These are phyloP conservation scores for Nasua narica DNA, from an alignment of 2,797 vertebrate species.

Conservation along the genomic window DNA sequence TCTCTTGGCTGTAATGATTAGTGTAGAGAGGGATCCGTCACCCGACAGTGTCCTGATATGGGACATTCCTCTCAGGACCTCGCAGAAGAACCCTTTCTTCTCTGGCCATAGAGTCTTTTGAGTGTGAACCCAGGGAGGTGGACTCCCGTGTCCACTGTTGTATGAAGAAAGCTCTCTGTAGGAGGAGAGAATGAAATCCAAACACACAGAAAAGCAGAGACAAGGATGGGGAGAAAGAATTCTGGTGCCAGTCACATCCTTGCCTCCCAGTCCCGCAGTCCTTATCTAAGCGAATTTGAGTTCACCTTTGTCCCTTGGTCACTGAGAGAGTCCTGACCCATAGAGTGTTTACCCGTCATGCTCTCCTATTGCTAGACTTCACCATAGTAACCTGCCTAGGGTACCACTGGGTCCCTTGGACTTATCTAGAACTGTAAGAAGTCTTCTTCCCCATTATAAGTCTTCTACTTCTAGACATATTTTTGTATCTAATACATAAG, in stretches of 20 bases:
- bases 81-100: neutral
- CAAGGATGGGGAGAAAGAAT: neutral
- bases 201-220: neutral
- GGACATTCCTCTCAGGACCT: neutral
- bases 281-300: neutral
- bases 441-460: neutral
- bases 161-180: neutral
- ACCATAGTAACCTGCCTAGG: neutral
- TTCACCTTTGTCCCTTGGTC: neutral
- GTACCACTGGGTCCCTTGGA: too few species aligned
- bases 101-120: neutral
- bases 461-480: neutral
- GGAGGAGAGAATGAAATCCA: neutral
- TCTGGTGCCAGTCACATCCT: neutral
- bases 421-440: neutral
- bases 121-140: neutral
- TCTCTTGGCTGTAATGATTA: neutral
- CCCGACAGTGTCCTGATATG: neutral
- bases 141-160: neutral
- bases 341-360: neutral
- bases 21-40: neutral
- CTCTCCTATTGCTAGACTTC: neutral
- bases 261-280: neutral
- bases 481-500: neutral
- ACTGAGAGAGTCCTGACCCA: neutral